Percentiles rank a stretch among this genome's conserved stretches.
Evolutionary conservation across 2,888 invertebrate genomes (phyloP).

Genomic region (Hemistola chrysoprasaria): DNA sequence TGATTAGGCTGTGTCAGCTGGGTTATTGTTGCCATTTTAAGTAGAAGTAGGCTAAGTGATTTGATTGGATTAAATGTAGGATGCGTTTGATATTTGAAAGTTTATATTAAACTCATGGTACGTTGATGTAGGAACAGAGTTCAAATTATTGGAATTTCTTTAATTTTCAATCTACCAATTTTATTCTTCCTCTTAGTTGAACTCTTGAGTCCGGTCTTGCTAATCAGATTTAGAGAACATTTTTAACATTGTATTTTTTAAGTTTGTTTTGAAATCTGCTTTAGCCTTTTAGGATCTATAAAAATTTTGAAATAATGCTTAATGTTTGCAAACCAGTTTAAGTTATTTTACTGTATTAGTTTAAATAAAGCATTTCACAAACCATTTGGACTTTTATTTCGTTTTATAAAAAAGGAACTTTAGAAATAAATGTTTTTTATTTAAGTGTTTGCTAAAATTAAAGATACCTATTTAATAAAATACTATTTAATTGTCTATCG

Average conservation of each 20-base stretch:
- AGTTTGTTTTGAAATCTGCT: conserved; percentile 12
- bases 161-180: conserved; percentile 2
- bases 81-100: conserved; percentile 7
- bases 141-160: conserved; percentile 35
- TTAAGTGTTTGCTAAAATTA: too few relatives aligned
- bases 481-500: too few relatives aligned
- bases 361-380: not conserved
- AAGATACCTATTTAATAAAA: too few relatives aligned
- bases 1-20: conserved; percentile 39
- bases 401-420: too few relatives aligned
- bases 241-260: conserved; percentile 9
- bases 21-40: conserved; percentile 60
- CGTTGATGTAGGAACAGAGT: conserved; percentile 41
- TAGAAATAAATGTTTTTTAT: too few relatives aligned
- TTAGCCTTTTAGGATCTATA: not conserved
- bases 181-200: conserved; percentile 42
- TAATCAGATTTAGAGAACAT: conserved; percentile 14
- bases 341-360: not conserved
- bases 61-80: conserved; percentile 18
- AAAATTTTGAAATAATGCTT: not conserved
- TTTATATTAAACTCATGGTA: conserved; percentile 4
- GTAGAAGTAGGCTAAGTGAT: conserved; percentile 43
- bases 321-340: too few relatives aligned
- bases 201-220: conserved; percentile 64
- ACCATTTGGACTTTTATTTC: too few relatives aligned